These are phyloP conservation scores for Mus spicilegus DNA, from an alignment of 2,113 vertebrate species.

Conservation along the genomic window DNA sequence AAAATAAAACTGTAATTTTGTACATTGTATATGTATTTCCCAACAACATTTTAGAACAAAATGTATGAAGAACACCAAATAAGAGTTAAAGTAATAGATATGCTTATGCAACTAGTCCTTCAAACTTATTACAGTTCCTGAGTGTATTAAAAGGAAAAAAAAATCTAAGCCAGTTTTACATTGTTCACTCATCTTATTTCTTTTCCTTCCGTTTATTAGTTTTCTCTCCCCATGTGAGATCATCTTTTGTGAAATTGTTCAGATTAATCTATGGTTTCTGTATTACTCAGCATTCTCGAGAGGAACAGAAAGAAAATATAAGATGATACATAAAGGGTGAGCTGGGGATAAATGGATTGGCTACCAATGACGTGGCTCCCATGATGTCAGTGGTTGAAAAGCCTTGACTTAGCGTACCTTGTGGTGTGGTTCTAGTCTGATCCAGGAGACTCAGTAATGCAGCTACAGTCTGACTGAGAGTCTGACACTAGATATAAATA, in stretches of 20 bases:
- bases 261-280: neutral
- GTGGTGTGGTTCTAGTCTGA: neutral
- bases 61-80: slow-evolving; percentile 26
- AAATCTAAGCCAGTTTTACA: neutral
- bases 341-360: neutral
- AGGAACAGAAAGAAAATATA: neutral
- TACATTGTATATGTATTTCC: slow-evolving; percentile 58
- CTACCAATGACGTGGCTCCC: neutral
- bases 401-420: neutral
- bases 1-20: neutral
- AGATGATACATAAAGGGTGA: neutral
- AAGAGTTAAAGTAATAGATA: slow-evolving; percentile 37
- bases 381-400: neutral
- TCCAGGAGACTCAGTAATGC: neutral
- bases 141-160: neutral
- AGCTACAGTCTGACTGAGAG: neutral
- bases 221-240: neutral
- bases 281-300: neutral
- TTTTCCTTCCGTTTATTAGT: neutral
- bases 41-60: slow-evolving; percentile 6
- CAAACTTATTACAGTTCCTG: slow-evolving; percentile 8
- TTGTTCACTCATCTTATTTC: neutral
- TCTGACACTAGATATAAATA: neutral
- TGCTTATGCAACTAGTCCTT: slow-evolving; percentile 32
- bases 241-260: neutral